Evolutionary conservation across 2,113 vertebrate genomes (phyloP).

Genomic region (Indicator indicator): DNA sequence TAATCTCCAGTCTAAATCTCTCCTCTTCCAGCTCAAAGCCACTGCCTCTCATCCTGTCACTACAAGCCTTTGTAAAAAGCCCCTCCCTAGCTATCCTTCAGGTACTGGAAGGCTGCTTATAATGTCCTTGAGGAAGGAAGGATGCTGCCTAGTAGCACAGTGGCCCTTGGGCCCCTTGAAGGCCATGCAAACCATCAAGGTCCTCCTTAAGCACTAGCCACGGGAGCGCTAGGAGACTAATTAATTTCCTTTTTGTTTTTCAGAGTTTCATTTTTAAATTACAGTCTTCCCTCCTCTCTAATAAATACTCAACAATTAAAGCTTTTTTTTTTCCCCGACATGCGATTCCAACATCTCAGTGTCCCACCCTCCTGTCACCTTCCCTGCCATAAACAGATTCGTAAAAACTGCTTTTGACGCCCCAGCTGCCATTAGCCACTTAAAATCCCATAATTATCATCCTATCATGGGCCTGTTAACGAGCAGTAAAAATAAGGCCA

Average conservation of each 20-base stretch:
- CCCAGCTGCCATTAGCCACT: slow-evolving; percentile 88
- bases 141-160: rapidly evolving
- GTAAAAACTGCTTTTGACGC: slow-evolving; percentile 86
- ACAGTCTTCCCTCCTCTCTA: slow-evolving; percentile 83
- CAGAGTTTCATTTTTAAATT: slow-evolving; percentile 82
- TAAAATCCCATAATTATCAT: slow-evolving; percentile 97
- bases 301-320: slow-evolving; percentile 87
- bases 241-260: slow-evolving; percentile 82
- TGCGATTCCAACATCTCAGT: slow-evolving; percentile 82
- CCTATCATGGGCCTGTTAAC: slow-evolving; percentile 96
- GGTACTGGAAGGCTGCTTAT: no score
- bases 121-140: no score
- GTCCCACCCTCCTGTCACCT: slow-evolving; percentile 84
- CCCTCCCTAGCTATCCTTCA: no score
- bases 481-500: slow-evolving; percentile 95
- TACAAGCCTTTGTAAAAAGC: no score
- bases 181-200: background rate
- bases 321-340: slow-evolving; percentile 74
- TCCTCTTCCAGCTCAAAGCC: no score
- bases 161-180: background rate
- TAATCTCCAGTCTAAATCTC: no score
- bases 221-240: slow-evolving; percentile 48
- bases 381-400: slow-evolving; percentile 86
- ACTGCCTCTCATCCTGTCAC: no score
- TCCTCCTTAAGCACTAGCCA: slow-evolving; percentile 53